Conservation (phyloP, 2,113 vertebrate genomes). For the Anhinga rufa region DNA sequence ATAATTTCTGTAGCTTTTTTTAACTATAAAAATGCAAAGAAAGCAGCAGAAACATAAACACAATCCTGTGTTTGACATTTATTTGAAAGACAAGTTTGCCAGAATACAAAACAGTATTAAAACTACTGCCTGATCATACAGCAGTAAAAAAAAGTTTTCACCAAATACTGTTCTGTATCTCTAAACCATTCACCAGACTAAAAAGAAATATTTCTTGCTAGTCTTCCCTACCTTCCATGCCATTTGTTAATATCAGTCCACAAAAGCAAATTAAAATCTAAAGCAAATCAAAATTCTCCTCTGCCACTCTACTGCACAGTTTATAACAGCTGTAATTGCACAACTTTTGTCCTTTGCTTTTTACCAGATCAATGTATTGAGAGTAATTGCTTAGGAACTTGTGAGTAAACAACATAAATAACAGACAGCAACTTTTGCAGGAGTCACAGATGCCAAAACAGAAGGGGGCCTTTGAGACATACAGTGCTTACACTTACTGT, state of each 20-base stretch:
- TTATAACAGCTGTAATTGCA: background rate
- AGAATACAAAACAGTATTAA: background rate
- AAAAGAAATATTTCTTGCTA: background rate
- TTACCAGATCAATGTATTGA: background rate
- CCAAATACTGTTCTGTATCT: background rate
- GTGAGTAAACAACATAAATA: background rate
- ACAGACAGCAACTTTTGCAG: background rate
- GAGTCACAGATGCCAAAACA: background rate
- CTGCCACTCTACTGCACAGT: background rate
- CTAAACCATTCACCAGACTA: background rate
- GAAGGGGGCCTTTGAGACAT: background rate
- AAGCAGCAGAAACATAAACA: background rate
- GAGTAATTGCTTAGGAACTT: background rate
- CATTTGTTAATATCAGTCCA: background rate
- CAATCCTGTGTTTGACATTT: background rate
- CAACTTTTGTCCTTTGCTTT: background rate
- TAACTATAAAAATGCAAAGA: background rate
- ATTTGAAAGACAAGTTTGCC: background rate
- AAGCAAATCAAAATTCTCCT: background rate
- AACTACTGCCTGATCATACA: background rate
- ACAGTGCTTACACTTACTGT: background rate
- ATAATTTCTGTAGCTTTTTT: background rate
- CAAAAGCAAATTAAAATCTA: too few relatives aligned
- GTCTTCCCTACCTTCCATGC: background rate
- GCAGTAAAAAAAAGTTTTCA: background rate